phyloP scores from a whole-genome alignment of 2,888 invertebrate genomes.

The Ganaspis brasiliensis region DNA sequence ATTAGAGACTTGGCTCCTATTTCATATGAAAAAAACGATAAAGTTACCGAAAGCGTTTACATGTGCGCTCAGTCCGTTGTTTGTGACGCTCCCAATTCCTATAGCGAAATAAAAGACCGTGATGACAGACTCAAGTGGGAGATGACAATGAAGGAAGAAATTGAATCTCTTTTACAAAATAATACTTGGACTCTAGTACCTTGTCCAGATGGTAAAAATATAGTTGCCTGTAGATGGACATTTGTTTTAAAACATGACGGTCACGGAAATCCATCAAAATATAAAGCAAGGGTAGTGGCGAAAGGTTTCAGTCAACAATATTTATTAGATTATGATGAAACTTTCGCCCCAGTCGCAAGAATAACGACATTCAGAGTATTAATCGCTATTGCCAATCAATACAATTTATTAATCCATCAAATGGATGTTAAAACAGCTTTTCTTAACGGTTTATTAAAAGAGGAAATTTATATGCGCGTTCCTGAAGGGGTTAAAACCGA shows the following conservation, averaged over 20 bases:
- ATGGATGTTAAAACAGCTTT: slow-evolving; percentile 54
- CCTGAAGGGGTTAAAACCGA: slow-evolving; percentile 49
- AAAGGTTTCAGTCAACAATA: slow-evolving; percentile 56
- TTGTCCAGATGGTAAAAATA: slow-evolving; percentile 38
- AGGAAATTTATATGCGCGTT: slow-evolving; percentile 56
- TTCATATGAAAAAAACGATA: slow-evolving; percentile 28
- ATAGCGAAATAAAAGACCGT: slow-evolving; percentile 37
- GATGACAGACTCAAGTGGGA: slow-evolving; percentile 38
- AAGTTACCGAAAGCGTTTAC: slow-evolving; percentile 50
- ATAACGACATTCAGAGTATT: slow-evolving; percentile 55
- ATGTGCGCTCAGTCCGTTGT: neutral
- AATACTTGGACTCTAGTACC: slow-evolving; percentile 33
- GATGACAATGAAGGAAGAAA: slow-evolving; percentile 30
- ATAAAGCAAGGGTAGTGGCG: slow-evolving; percentile 54
- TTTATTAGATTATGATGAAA: slow-evolving; percentile 52
- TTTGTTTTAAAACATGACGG: slow-evolving; percentile 50
- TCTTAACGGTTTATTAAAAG: slow-evolving; percentile 51
- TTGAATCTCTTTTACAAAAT: slow-evolving; percentile 37
- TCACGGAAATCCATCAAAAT: slow-evolving; percentile 51
- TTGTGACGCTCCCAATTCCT: slow-evolving; percentile 5
- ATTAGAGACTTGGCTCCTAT: slow-evolving; percentile 15
- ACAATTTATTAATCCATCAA: slow-evolving; percentile 51
- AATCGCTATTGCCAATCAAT: slow-evolving; percentile 53
- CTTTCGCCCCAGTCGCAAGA: slow-evolving; percentile 55
- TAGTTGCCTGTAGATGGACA: slow-evolving; percentile 20